Conservation (phyloP, 92 coral and sea anemone species). For the Paragorgia papillata region DNA sequence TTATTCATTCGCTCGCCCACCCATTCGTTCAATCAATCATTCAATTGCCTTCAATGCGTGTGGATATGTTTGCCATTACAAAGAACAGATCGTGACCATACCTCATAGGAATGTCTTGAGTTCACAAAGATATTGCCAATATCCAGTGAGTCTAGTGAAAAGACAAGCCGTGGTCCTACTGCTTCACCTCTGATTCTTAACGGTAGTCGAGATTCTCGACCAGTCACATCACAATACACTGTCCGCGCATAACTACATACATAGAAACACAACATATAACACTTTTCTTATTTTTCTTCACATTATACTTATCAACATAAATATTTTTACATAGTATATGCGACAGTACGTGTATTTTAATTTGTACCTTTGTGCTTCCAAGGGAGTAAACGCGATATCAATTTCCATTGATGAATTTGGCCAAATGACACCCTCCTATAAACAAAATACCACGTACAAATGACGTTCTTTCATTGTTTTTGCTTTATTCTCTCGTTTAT, state of each 20-base stretch:
- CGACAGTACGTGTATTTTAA: no score
- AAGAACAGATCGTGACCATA: no score
- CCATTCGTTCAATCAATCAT: no score
- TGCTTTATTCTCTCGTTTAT: no score
- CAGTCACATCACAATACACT: slow-evolving; percentile 92
- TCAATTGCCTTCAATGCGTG: no score
- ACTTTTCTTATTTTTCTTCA: no score
- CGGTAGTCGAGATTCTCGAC: slow-evolving; percentile 92
- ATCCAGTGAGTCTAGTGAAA: slow-evolving; percentile 88
- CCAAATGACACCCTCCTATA: slow-evolving; percentile 99
- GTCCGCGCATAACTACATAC: slow-evolving; percentile 97
- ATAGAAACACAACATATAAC: not conserved
- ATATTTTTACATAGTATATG: no score
- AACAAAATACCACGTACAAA: slow-evolving; percentile 3
- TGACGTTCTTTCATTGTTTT: no score
- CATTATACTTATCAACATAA: no score
- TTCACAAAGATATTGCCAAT: slow-evolving; percentile 95
- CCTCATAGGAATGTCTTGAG: slow-evolving; percentile 98
- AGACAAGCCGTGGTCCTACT: slow-evolving; percentile 80
- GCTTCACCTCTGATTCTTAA: slow-evolving; percentile 95
- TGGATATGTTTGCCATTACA: no score
- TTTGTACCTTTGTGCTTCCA: slow-evolving; percentile 90
- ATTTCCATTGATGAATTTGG: slow-evolving; percentile 96
- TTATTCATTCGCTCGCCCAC: no score
- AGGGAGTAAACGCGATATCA: slow-evolving; percentile 79